Conservation (phyloP, 2,113 vertebrate genomes). For the Boleophthalmus pectinirostris region DNA sequence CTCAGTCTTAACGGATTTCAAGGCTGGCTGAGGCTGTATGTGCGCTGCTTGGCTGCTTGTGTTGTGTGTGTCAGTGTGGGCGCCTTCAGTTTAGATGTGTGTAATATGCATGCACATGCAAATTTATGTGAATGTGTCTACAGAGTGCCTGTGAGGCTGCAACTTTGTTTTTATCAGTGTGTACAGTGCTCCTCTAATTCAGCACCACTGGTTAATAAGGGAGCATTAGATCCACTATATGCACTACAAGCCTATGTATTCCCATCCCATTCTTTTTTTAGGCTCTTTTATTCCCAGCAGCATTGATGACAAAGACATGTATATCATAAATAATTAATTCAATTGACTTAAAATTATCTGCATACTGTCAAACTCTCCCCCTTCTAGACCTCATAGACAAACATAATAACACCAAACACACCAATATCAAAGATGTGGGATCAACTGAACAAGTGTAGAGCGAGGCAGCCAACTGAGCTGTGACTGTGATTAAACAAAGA, state of each 20-base stretch:
- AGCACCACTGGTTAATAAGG: slow-evolving; percentile 20
- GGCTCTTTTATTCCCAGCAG: slow-evolving; percentile 9
- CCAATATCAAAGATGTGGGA: too few species aligned
- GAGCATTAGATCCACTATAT: slow-evolving; percentile 12
- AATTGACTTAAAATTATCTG: not conserved
- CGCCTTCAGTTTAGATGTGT: slow-evolving; percentile 20
- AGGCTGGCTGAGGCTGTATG: slow-evolving; percentile 61
- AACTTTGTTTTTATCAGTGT: slow-evolving; percentile 54
- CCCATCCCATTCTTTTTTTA: not conserved
- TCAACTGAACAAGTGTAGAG: too few species aligned
- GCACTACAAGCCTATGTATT: slow-evolving; percentile 24
- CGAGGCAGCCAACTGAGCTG: too few species aligned
- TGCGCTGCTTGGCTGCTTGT: slow-evolving; percentile 47
- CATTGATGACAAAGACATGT: not conserved
- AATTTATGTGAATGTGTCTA: slow-evolving; percentile 55
- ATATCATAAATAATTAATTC: not conserved
- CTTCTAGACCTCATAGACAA: too few species aligned
- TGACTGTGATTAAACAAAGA: not conserved
- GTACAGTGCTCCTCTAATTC: slow-evolving; percentile 22
- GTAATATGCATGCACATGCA: slow-evolving; percentile 58
- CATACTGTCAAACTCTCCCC: not conserved
- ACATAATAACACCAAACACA: too few species aligned
- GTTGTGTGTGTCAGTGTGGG: slow-evolving; percentile 2
- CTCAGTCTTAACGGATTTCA: slow-evolving; percentile 75
- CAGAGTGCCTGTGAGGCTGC: slow-evolving; percentile 41